Evolutionary conservation across 2,888 invertebrate species (phyloP), one percentile per base, ranked within the genome.

Genomic region (Subacronicta megacephala): DNA sequence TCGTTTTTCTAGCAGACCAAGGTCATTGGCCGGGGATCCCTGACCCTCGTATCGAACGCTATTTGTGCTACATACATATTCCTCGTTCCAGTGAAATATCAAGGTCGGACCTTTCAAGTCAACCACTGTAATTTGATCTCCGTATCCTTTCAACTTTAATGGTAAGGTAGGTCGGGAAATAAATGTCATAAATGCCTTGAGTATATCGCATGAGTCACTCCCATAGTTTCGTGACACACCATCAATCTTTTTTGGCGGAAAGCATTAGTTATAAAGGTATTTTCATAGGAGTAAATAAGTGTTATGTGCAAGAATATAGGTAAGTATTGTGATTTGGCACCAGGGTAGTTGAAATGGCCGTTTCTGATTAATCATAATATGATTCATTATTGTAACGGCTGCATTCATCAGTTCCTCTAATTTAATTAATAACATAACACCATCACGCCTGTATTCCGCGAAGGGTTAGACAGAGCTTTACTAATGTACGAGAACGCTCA

Each of bases 191-290:
- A 5, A n/a, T 15, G 9, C 16, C 9, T 41, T 7, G 10, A 51
- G 46, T 50, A 49, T 41, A 36, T 54, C 69, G 52, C 47, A 41
- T 58, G 33, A 62, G 55, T 62, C 51, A 42, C 47, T 46, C 15
- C 47, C 23, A 72, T 68, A 65, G 56, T 62, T 50, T 49, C 6
- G 44, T 23, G 66, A 56, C 56, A 52, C 13, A 54, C 10, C 52
- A 74, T 74, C 47, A 56, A 72, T 75, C 75, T 64, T 41, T 57
- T 53, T 41, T 12, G 7, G 26, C 36, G 29, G 38, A 54, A 58
- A 57, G 26, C 37, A 54, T 66, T 67, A 36, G 33, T 58, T 38
- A 37, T 15, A 33, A n/a, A 13, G 35, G 17, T 42, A 17, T 42
- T 54, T 49, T 36, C 6, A 10, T 26, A 26, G 10, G 10, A 10